A percentile compares a stretch with the other conserved stretches of the same genome.
These are phyloP conservation scores for Gonatopus flavifemur DNA, from an alignment of 1,140 invertebrate genomes.

Conservation along the genomic window DNA sequence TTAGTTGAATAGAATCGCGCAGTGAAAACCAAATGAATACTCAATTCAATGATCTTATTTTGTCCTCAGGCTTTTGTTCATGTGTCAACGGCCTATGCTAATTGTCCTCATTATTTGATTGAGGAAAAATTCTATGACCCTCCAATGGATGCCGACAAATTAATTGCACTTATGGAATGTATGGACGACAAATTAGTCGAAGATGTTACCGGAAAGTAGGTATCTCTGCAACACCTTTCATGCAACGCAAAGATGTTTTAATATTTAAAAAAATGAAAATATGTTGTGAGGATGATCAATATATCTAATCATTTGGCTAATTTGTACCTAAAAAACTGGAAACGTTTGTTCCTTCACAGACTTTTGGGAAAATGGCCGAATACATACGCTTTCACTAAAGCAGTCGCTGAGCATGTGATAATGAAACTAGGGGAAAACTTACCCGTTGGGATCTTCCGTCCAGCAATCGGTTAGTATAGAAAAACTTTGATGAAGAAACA, in stretches of 20 bases:
- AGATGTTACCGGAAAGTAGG: slow-evolving; percentile 66
- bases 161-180: slow-evolving; percentile 70
- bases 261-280: too few species aligned
- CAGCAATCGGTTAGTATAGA: slow-evolving; percentile 68
- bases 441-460: slow-evolving; percentile 76
- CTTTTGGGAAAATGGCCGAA: slow-evolving; percentile 66
- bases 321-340: background rate
- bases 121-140: slow-evolving; percentile 63
- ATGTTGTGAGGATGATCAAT: background rate
- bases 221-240: slow-evolving; percentile 1
- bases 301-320: background rate
- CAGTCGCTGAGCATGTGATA: slow-evolving; percentile 66
- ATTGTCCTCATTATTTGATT: slow-evolving; percentile 59
- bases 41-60: too few species aligned
- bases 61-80: slow-evolving; percentile 62
- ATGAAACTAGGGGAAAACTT: slow-evolving; percentile 58
- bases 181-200: slow-evolving; percentile 66
- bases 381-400: slow-evolving; percentile 74
- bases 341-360: slow-evolving; percentile 34
- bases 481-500: too few species aligned
- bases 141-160: slow-evolving; percentile 56
- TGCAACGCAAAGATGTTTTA: background rate
- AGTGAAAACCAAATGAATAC: too few species aligned
- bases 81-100: slow-evolving; percentile 68
- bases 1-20: too few species aligned